Percentiles rank a stretch among this genome's conserved stretches.
Conservation (phyloP, 2,888 invertebrate species). For the Scaptomyza cyrtandrae region DNA sequence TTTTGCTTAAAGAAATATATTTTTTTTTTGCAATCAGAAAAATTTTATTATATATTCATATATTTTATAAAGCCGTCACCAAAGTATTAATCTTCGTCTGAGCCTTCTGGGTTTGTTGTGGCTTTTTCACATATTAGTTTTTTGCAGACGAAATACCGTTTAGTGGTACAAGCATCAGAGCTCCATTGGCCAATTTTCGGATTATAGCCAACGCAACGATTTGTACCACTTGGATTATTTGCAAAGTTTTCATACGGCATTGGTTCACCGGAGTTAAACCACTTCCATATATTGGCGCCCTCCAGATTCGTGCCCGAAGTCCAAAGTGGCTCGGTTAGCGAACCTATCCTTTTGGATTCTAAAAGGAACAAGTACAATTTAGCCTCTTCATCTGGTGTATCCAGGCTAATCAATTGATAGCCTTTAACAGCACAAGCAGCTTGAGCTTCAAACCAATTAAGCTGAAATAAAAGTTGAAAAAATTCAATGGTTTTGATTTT, state of each 20-base stretch:
- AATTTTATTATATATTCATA: background rate
- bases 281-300: slow-evolving; percentile 5
- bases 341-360: background rate
- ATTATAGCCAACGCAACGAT: slow-evolving; percentile 20
- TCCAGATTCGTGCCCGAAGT: slow-evolving; percentile 35
- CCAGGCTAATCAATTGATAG: slow-evolving; percentile 16
- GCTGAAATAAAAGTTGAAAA: background rate
- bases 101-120: background rate
- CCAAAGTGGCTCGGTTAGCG: slow-evolving; percentile 25
- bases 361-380: background rate
- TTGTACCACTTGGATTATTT: background rate
- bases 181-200: slow-evolving; percentile 10
- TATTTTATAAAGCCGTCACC: slow-evolving; percentile 4
- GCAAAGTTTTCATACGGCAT: slow-evolving; percentile 12
- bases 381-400: background rate
- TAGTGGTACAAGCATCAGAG: slow-evolving; percentile 14
- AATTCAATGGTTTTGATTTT: background rate
- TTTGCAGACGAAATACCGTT: slow-evolving; percentile 36
- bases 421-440: slow-evolving; percentile 14
- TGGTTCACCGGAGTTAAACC: slow-evolving; percentile 13
- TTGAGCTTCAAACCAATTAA: slow-evolving; percentile 38
- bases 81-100: background rate
- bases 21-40: slow-evolving; percentile 24
- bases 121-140: slow-evolving; percentile 12
- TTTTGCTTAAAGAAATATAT: background rate